Conservation (phyloP, 2,888 invertebrate genomes). For the Sceliomorpha sp. region DNA sequence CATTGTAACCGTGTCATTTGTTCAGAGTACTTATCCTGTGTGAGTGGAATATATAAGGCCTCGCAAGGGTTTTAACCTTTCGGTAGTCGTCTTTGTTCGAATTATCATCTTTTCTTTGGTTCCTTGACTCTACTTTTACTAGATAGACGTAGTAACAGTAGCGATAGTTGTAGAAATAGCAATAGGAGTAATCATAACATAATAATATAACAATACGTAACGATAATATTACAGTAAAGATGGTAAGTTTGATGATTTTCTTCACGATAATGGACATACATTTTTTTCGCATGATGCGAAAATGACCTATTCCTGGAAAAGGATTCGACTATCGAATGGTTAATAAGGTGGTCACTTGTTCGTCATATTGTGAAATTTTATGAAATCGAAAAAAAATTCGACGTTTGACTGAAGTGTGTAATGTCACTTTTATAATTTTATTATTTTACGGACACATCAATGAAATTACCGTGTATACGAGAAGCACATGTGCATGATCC, state of each 20-base stretch:
- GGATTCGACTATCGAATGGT: no score
- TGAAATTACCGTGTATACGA: no score
- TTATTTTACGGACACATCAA: no score
- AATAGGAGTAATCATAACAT: conserved; percentile 4
- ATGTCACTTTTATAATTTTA: no score
- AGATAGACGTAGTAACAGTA: background rate
- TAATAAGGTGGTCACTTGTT: no score
- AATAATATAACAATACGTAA: background rate
- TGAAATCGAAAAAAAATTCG: no score
- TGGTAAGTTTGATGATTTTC: conserved; percentile 5
- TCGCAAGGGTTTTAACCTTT: background rate
- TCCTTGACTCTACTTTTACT: conserved; percentile 9
- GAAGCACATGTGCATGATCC: no score
- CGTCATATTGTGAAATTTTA: no score
- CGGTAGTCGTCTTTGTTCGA: conserved; percentile 6
- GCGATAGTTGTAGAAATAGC: conserved; percentile 6
- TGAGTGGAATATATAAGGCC: conserved; percentile 2
- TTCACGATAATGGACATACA: no score
- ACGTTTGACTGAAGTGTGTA: no score
- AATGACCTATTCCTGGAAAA: no score
- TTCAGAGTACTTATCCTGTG: conserved; percentile 12
- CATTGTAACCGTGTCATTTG: conserved; percentile 2
- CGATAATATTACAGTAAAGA: conserved; percentile 2
- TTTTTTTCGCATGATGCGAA: no score
- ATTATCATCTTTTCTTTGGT: conserved; percentile 3